phyloP scores from a whole-genome alignment of 2,888 invertebrate genomes.

The Ditula angustiorana region DNA sequence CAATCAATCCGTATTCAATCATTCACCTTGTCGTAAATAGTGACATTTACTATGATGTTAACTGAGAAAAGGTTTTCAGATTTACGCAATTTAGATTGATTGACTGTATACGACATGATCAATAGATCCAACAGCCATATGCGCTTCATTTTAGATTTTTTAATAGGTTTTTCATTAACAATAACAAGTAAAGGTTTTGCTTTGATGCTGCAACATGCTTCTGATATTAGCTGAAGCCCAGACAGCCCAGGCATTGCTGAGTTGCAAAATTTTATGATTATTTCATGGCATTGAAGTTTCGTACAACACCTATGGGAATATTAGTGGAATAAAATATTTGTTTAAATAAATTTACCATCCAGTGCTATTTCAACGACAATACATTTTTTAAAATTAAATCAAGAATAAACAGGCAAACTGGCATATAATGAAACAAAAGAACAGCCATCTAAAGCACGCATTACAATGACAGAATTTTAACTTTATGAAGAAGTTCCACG shows the following conservation, averaged over 20 bases:
- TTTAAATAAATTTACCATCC: neutral
- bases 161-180: neutral
- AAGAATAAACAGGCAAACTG: conserved; percentile 1
- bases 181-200: neutral
- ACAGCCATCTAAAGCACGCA: conserved; percentile 28
- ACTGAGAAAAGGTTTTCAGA: too few species aligned
- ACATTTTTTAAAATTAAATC: neutral
- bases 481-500: too few species aligned
- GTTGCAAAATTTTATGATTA: neutral
- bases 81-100: too few species aligned
- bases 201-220: neutral
- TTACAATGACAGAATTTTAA: conserved; percentile 18
- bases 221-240: neutral
- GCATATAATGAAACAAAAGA: neutral
- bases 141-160: neutral
- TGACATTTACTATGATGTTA: too few species aligned
- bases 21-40: too few species aligned
- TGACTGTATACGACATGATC: too few species aligned
- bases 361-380: neutral
- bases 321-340: neutral
- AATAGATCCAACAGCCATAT: too few species aligned
- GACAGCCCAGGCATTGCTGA: conserved; percentile 3
- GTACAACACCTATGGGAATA: neutral
- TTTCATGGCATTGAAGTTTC: neutral
- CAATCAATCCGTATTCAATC: neutral